These are phyloP conservation scores for Andrena trimmerana DNA, from an alignment of 2,888 invertebrate species.

Conservation along the genomic window DNA sequence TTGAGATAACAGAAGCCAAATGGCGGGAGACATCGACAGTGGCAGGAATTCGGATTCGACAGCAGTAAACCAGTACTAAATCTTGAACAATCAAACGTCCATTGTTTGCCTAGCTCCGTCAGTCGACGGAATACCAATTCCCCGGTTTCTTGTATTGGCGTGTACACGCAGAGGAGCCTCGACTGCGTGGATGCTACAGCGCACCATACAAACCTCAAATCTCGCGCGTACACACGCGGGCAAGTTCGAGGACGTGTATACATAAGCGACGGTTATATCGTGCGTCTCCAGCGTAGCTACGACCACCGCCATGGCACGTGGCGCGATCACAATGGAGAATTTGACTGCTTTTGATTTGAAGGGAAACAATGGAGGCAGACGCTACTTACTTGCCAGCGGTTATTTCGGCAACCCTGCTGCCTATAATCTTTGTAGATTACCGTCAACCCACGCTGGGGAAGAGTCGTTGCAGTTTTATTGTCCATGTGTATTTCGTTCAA, in stretches of 20 bases:
- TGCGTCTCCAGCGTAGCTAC: conserved; percentile 56
- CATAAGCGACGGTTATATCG: conserved; percentile 55
- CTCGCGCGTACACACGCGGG: conserved; percentile 35
- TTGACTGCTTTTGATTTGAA: conserved; percentile 81
- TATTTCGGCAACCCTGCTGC: conserved; percentile 65
- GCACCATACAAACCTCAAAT: conserved; percentile 41
- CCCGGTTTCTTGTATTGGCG: conserved; percentile 55
- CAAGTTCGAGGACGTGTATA: conserved; percentile 43
- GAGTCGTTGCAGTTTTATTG: conserved; percentile 57
- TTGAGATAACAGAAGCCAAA: conserved; percentile 39
- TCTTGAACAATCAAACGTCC: conserved; percentile 82
- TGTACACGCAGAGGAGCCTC: conserved; percentile 47
- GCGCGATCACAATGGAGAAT: conserved; percentile 77
- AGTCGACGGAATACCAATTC: conserved; percentile 79
- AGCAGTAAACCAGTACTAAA: conserved; percentile 81
- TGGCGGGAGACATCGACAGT: conserved; percentile 53
- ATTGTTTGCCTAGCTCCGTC: conserved; percentile 81
- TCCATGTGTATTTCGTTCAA: conserved; percentile 28
- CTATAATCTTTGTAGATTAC: conserved; percentile 71
- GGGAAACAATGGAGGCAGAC: conserved; percentile 79
- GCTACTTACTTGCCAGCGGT: conserved; percentile 72
- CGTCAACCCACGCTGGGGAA: conserved; percentile 31
- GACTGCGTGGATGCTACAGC: conserved; percentile 28
- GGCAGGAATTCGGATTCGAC: conserved; percentile 78
- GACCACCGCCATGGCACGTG: conserved; percentile 54